Conservation (phyloP, 2,797 vertebrate genomes). For the Pipistrellus pipistrellus region DNA sequence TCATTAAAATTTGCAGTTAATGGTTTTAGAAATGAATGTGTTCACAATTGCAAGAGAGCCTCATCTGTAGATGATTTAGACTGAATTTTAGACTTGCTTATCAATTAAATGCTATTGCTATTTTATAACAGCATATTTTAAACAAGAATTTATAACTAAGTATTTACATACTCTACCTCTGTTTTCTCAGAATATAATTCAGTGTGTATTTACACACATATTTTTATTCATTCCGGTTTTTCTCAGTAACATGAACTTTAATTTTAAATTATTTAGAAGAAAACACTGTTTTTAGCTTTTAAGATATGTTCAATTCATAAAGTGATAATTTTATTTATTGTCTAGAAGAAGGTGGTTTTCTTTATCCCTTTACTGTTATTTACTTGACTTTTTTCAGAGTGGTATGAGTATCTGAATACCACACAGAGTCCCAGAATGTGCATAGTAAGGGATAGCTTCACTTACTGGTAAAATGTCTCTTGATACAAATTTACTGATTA, state of each 20-base stretch:
- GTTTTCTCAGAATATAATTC: not conserved
- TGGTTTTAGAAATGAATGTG: slow-evolving; percentile 2
- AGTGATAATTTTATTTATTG: not conserved
- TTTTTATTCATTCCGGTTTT: not conserved
- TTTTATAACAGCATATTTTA: slow-evolving; percentile 1
- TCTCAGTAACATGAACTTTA: slow-evolving; percentile 20
- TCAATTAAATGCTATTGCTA: not conserved
- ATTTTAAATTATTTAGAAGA: slow-evolving; percentile 2
- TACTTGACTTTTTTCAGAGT: not conserved
- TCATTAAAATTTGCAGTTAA: not conserved
- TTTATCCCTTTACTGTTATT: not conserved
- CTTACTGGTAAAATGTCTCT: not conserved
- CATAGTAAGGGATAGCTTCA: not conserved
- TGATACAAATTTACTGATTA: not conserved
- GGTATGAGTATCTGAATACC: not conserved
- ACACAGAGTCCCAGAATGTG: not conserved
- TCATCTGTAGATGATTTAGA: not conserved
- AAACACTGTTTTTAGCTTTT: not conserved
- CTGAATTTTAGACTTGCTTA: not conserved
- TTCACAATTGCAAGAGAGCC: not conserved
- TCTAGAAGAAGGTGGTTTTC: not conserved
- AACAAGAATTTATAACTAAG: slow-evolving; percentile 4
- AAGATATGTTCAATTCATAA: not conserved
- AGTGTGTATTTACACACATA: not conserved
- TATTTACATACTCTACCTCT: not conserved